Evolutionary conservation across 2,797 vertebrate species (phyloP), one percentile per base, ranked within the genome.

Genomic region (Poeciliopsis turneri): DNA sequence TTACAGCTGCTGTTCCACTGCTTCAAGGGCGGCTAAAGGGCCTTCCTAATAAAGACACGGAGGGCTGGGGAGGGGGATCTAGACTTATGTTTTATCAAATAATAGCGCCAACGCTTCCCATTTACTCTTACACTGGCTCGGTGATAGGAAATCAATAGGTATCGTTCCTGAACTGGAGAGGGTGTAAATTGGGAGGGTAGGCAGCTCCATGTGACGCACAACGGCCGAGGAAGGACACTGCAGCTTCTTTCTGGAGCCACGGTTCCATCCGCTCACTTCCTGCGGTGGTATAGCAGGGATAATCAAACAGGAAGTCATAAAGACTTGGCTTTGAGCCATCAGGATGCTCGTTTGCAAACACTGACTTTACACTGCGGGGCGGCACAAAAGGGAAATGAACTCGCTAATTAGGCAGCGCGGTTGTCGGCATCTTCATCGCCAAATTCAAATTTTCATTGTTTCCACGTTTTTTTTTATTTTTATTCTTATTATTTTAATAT

Each of bases 81-180:
- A 74, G 77, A 76, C 81, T 87, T 87, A 78, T 82, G 77, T 88
- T 93, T 92, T 84, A 89, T 92, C 83, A 91, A 91, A 93, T 91
- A 92, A 94, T 91, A 90, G 89, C 88, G 55, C 86, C 79, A 89
- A 81, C 84, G 86, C 89, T 93, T 94, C 92, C 92, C 93, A 90
- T 93, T 94, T 94, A 93, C 90, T 88, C 90, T 86, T 87, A 90
- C 86, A 88, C 86, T 85, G 87, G 85, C 83, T 81, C 70, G 4
- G 82, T 90, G 93, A 94, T 90, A 84, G 92, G 75, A 94, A 94
- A 95, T 96, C 94, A 91, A 95, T 95, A 88, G 84, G 85, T 89
- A 90, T 92, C 91, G 93, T 92, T 87, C 91, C 87, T 88, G 89
- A 87, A 90, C 78, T 76, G 76, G 83, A 84, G 82, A 88, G 75